A percentile compares a stretch with the other conserved stretches of the same genome.
Evolutionary conservation across 2,888 invertebrate species (phyloP).

Genomic region (Drosophila austrosaltans): DNA sequence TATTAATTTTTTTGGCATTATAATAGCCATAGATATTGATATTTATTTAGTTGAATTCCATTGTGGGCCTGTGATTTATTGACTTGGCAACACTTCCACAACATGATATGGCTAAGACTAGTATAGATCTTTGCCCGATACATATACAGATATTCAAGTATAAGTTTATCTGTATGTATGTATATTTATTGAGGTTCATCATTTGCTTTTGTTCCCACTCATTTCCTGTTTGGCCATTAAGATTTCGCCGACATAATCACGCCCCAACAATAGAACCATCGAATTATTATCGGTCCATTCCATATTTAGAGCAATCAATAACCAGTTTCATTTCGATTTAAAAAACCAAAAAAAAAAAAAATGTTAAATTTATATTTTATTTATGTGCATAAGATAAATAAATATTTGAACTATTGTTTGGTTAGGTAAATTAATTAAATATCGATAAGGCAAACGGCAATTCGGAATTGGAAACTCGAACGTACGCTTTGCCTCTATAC

Average conservation of each 20-base stretch:
- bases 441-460: slow-evolving; percentile 41
- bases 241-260: slow-evolving; percentile 36
- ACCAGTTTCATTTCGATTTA: slow-evolving; percentile 22
- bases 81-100: slow-evolving; percentile 16
- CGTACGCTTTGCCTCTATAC: slow-evolving; percentile 13
- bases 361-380: slow-evolving; percentile 61
- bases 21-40: slow-evolving; percentile 21
- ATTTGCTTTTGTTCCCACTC: slow-evolving; percentile 33
- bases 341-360: slow-evolving; percentile 15
- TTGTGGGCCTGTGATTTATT: slow-evolving; percentile 59
- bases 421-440: slow-evolving; percentile 58
- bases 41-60: slow-evolving; percentile 8
- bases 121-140: not conserved
- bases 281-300: slow-evolving; percentile 4
- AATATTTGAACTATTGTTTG: slow-evolving; percentile 31
- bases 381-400: slow-evolving; percentile 62
- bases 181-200: slow-evolving; percentile 19
- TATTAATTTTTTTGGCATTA: slow-evolving; percentile 41
- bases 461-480: slow-evolving; percentile 41
- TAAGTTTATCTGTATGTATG: slow-evolving; percentile 8
- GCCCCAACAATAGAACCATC: slow-evolving; percentile 44
- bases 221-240: slow-evolving; percentile 40
- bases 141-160: too few relatives aligned
- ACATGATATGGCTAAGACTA: slow-evolving; percentile 7
- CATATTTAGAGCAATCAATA: slow-evolving; percentile 43